Percentiles rank a stretch among this genome's conserved stretches.
Evolutionary conservation across 2,113 vertebrate genomes (phyloP).

Genomic region (Acanthisitta chloris): DNA sequence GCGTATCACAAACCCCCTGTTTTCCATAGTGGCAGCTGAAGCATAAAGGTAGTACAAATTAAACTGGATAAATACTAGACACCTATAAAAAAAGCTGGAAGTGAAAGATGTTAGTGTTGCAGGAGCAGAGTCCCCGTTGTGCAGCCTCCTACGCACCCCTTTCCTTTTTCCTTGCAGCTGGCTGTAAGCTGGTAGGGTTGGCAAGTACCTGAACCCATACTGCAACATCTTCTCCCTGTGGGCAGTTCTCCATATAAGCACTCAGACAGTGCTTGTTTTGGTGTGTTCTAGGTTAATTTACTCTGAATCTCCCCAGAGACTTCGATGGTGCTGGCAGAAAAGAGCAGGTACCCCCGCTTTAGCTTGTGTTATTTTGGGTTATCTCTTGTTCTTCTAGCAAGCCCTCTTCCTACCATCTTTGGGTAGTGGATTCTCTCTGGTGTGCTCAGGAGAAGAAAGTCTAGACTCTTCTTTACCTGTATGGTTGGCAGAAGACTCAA

Average conservation of each 20-base stretch:
- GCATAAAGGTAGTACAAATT: background rate
- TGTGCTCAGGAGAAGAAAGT: background rate
- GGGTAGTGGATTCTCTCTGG: background rate
- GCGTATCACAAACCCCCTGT: background rate
- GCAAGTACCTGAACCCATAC: background rate
- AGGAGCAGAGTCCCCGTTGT: fast-evolving
- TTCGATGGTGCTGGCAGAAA: background rate
- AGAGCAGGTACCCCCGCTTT: background rate
- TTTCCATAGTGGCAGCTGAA: background rate
- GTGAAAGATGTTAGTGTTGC: background rate
- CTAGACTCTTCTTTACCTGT: background rate
- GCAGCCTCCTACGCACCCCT: fast-evolving
- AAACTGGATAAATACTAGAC: background rate
- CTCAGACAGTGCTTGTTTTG: background rate
- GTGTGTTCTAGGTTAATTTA: background rate
- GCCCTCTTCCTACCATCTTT: background rate
- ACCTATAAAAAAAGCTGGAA: background rate
- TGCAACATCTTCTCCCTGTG: background rate
- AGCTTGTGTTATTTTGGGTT: background rate
- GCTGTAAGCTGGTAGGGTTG: background rate
- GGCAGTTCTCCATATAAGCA: background rate
- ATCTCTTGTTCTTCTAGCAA: background rate
- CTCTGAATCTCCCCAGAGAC: background rate
- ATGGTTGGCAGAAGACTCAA: background rate
- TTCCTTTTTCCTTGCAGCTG: background rate